phyloP scores from a whole-genome alignment of 1,140 invertebrate genomes.

The Anadara kagoshimensis region DNA sequence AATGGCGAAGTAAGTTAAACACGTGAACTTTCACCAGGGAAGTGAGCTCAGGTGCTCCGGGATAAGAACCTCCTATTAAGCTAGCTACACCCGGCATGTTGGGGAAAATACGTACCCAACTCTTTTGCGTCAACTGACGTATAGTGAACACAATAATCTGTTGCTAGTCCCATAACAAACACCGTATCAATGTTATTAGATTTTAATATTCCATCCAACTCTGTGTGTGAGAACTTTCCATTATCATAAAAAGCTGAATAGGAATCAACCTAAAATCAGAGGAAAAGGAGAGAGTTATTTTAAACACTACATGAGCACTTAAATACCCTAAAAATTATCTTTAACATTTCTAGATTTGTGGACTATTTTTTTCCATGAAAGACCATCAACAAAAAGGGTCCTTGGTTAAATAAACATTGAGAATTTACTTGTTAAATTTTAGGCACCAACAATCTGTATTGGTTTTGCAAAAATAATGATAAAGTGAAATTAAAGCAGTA shows the following conservation, averaged over 20 bases:
- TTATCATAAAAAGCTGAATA: slow-evolving; percentile 63
- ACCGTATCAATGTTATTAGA: slow-evolving; percentile 37
- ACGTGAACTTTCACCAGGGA: too few relatives aligned
- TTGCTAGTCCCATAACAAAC: slow-evolving; percentile 54
- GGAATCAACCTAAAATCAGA: slow-evolving; percentile 53
- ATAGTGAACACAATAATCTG: slow-evolving; percentile 63
- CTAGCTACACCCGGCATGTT: too few relatives aligned
- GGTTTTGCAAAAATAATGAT: too few relatives aligned
- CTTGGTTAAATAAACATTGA: too few relatives aligned
- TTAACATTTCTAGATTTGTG: neutral
- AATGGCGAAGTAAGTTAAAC: too few relatives aligned
- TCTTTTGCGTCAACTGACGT: slow-evolving; percentile 52
- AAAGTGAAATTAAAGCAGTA: too few relatives aligned
- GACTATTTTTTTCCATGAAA: neutral
- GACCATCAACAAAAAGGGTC: neutral
- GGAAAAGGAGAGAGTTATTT: neutral
- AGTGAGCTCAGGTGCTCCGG: too few relatives aligned
- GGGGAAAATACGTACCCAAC: slow-evolving; percentile 43
- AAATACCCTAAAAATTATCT: too few relatives aligned
- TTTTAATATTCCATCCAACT: slow-evolving; percentile 40
- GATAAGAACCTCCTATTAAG: too few relatives aligned
- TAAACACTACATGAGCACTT: too few relatives aligned
- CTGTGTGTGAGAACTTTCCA: slow-evolving; percentile 52
- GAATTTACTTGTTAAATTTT: too few relatives aligned
- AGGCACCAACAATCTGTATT: too few relatives aligned